A percentile compares a stretch with the other conserved stretches of the same genome.
Evolutionary conservation across 2,888 invertebrate species (phyloP).

Genomic region (Cecidostiba fungosa): DNA sequence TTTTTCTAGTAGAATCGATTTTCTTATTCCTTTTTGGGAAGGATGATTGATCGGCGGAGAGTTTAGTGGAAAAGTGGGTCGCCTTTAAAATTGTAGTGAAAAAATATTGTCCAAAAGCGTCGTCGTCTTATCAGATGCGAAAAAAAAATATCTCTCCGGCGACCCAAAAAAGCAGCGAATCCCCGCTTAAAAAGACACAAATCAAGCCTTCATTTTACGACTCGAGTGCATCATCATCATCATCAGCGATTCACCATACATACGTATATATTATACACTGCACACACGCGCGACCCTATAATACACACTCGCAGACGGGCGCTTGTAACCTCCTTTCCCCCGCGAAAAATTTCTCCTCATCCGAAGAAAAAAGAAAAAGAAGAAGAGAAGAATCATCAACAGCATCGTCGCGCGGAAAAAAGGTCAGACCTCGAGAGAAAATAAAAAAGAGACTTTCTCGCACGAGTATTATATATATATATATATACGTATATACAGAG

Average conservation of each 20-base stretch:
- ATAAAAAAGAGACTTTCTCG: neutral
- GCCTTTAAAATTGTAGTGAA: neutral
- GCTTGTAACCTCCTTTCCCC: slow-evolving; percentile 14
- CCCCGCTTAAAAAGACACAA: slow-evolving; percentile 30
- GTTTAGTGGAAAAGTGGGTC: neutral
- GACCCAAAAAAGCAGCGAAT: neutral
- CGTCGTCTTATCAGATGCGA: neutral
- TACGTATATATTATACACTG: too few species aligned
- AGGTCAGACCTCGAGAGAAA: neutral
- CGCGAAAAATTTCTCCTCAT: slow-evolving; percentile 19
- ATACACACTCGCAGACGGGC: neutral
- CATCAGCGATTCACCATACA: slow-evolving; percentile 3
- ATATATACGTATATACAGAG: too few species aligned
- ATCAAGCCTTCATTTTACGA: slow-evolving; percentile 30
- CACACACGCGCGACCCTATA: too few species aligned
- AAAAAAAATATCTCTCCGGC: neutral
- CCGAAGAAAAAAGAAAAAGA: neutral
- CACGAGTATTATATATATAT: neutral
- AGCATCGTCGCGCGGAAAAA: neutral
- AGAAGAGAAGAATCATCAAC: neutral
- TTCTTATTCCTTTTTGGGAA: neutral
- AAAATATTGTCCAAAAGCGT: neutral
- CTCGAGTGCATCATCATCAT: neutral
- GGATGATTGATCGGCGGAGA: neutral
- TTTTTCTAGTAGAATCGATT: too few species aligned